Conservation (phyloP, 2,888 invertebrate genomes). For the Sialis fuliginosa region DNA sequence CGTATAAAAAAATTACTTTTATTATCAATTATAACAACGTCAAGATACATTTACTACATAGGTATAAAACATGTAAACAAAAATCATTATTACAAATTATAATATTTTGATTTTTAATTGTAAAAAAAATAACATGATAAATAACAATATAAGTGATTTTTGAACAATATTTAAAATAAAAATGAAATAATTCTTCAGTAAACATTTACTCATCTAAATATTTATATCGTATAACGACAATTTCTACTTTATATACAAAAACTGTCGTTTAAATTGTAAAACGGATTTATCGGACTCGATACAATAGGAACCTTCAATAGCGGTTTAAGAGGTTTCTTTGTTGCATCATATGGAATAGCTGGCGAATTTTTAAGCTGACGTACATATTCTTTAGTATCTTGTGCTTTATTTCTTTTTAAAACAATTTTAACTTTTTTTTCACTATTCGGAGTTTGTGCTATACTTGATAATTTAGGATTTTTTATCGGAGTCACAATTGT, state of each 20-base stretch:
- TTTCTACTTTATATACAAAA: background rate
- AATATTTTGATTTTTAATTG: no score
- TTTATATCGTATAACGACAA: no score
- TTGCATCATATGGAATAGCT: constrained; percentile 55
- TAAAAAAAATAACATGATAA: no score
- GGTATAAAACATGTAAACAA: no score
- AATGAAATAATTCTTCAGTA: no score
- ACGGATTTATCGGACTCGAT: constrained; percentile 60
- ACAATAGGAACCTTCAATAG: constrained; percentile 50
- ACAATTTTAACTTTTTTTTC: constrained; percentile 57
- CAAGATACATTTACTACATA: no score
- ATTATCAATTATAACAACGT: no score
- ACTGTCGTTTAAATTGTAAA: constrained; percentile 31
- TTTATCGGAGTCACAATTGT: constrained; percentile 5
- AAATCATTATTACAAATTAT: no score
- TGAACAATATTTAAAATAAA: no score
- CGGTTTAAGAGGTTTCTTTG: constrained; percentile 47
- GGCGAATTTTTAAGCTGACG: constrained; percentile 53
- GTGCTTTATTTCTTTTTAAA: constrained; percentile 48
- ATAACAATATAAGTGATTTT: no score
- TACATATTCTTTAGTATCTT: constrained; percentile 55
- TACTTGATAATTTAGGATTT: background rate
- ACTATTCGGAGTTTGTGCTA: background rate
- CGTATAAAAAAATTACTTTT: no score
- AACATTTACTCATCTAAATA: no score